phyloP scores from a whole-genome alignment of 2,888 invertebrate species.

The Xylota sylvarum region DNA sequence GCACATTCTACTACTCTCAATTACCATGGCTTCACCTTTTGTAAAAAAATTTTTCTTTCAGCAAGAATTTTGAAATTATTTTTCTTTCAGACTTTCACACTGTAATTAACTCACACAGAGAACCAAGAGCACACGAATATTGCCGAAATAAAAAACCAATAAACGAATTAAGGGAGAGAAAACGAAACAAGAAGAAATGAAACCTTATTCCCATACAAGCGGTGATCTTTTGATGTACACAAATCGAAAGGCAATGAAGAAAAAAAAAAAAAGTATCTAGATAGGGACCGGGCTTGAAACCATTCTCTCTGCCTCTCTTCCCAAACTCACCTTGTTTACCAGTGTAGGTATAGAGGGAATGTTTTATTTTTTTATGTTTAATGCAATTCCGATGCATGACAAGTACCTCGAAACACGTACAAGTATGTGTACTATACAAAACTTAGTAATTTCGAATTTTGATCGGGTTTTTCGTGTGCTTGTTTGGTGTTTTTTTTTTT shows the following conservation, averaged over 20 bases:
- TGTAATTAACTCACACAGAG: constrained; percentile 51
- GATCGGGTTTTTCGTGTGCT: constrained; percentile 31
- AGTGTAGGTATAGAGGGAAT: constrained; percentile 18
- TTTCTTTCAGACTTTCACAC: constrained; percentile 46
- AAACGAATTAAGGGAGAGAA: constrained; percentile 17
- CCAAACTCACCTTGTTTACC: constrained; percentile 48
- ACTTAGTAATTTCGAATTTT: constrained; percentile 55
- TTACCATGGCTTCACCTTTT: constrained; percentile 22
- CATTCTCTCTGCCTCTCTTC: constrained; percentile 20
- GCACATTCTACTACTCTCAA: constrained; percentile 31
- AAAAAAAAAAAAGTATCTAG: constrained; percentile 35
- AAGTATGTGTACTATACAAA: constrained; percentile 20
- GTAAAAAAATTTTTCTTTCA: background rate
- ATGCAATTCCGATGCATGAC: constrained; percentile 58
- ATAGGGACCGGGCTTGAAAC: constrained; percentile 46
- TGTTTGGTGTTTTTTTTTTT: constrained; percentile 32
- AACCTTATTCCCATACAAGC: constrained; percentile 24
- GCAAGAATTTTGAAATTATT: constrained; percentile 26
- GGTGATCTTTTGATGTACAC: constrained; percentile 52
- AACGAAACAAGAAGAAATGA: constrained; percentile 23
- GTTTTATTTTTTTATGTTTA: constrained; percentile 26
- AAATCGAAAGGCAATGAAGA: constrained; percentile 28
- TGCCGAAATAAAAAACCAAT: constrained; percentile 47
- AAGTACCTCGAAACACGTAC: constrained; percentile 55
- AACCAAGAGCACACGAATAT: constrained; percentile 3